These are phyloP conservation scores for Hermaeophaga mercurialis DNA, from an alignment of 2,888 invertebrate genomes.

Conservation along the genomic window DNA sequence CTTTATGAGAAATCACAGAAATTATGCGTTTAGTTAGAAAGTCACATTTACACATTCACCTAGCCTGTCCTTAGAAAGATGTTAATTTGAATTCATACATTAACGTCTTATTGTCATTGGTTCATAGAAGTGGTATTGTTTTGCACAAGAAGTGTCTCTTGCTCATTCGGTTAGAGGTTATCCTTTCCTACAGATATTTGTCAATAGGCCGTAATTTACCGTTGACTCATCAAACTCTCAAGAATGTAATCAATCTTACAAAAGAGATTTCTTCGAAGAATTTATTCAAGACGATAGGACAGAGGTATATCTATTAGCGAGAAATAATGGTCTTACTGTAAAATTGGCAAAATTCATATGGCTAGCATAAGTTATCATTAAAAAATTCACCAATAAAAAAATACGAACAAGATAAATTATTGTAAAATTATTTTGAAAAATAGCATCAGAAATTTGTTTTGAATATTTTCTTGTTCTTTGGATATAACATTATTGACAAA, in stretches of 20 bases:
- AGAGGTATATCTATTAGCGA: neutral
- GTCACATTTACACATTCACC: neutral
- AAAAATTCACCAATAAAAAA: neutral
- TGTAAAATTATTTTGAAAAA: no score
- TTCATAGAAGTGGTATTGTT: slow-evolving; percentile 5
- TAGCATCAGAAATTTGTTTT: no score
- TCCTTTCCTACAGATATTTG: slow-evolving; percentile 14
- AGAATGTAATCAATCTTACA: slow-evolving; percentile 20
- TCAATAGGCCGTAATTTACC: slow-evolving; percentile 20
- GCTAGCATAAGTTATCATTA: neutral
- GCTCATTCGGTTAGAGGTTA: slow-evolving; percentile 3
- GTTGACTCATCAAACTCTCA: slow-evolving; percentile 18
- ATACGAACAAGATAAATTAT: no score
- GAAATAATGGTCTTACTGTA: neutral
- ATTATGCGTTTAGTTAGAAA: neutral
- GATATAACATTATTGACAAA: no score
- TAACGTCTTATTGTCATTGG: neutral
- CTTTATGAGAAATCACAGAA: no score
- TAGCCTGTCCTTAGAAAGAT: neutral
- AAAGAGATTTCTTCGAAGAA: neutral
- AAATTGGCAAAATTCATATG: neutral
- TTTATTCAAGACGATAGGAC: neutral
- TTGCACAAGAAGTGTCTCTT: slow-evolving; percentile 8
- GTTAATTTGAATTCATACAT: slow-evolving; percentile 1
- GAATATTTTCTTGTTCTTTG: no score